These are phyloP conservation scores for Cavia porcellus DNA, from an alignment of 2,113 vertebrate species.

Conservation along the genomic window DNA sequence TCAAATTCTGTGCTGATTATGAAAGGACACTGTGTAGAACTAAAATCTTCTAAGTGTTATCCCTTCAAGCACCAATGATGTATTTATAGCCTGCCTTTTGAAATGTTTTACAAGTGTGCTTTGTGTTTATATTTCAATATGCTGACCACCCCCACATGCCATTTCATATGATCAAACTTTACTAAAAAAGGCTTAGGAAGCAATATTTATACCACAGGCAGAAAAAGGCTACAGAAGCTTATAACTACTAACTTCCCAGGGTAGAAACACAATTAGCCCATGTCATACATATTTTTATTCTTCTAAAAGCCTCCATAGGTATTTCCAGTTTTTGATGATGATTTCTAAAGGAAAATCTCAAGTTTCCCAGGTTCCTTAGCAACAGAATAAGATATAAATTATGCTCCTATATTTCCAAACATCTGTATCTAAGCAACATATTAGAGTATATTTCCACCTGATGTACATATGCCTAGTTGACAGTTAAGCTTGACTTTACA, in stretches of 20 bases:
- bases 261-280: conserved; percentile 60
- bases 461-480: background rate
- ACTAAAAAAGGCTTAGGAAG: conserved; percentile 43
- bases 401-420: conserved; percentile 74
- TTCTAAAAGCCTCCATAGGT: conserved; percentile 64
- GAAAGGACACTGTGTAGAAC: background rate
- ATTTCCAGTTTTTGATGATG: conserved; percentile 51
- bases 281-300: background rate
- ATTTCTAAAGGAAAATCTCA: conserved; percentile 79
- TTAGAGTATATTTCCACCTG: conserved; percentile 69
- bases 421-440: conserved; percentile 86
- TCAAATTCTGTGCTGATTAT: conserved; percentile 15
- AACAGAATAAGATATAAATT: conserved; percentile 86
- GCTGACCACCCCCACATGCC: background rate
- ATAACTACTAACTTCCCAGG: conserved; percentile 62
- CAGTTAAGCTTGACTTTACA: conserved; percentile 34
- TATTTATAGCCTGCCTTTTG: conserved; percentile 40
- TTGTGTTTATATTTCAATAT: conserved; percentile 71
- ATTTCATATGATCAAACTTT: conserved; percentile 58
- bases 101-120: conserved; percentile 58
- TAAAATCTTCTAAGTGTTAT: conserved; percentile 3
- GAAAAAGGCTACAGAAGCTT: conserved; percentile 50
- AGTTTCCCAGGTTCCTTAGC: conserved; percentile 84
- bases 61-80: conserved; percentile 38
- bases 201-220: conserved; percentile 69